These are phyloP conservation scores for Sebastes elongatus DNA, from an alignment of 2,797 vertebrate genomes.

Conservation along the genomic window DNA sequence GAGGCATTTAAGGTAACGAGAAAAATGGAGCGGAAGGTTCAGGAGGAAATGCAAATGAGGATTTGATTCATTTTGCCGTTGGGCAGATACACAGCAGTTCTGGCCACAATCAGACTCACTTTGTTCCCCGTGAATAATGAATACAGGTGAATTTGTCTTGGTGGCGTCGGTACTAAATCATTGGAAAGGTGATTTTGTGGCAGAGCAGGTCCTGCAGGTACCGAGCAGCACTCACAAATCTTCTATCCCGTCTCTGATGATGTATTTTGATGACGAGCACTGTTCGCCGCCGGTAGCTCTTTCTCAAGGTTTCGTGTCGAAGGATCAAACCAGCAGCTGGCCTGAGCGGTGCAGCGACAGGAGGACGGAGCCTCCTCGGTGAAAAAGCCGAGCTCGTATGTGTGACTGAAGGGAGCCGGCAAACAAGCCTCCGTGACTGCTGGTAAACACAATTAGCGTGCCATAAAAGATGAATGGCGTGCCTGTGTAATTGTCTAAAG, in stretches of 20 bases:
- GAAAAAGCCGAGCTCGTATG: background rate
- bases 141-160: background rate
- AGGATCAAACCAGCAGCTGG: conserved; percentile 32
- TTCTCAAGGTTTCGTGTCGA: background rate
- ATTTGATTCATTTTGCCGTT: background rate
- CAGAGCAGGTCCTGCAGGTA: background rate
- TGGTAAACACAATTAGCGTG: conserved; percentile 63
- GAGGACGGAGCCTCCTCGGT: background rate
- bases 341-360: conserved; percentile 2
- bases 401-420: conserved; percentile 18
- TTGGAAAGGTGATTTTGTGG: background rate
- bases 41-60: background rate
- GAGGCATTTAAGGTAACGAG: background rate
- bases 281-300: background rate
- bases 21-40: background rate
- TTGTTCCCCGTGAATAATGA: background rate
- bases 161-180: background rate
- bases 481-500: conserved; percentile 57
- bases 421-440: conserved; percentile 29
- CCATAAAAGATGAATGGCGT: conserved; percentile 48
- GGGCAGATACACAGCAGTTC: background rate
- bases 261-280: background rate
- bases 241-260: background rate
- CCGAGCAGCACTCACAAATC: background rate
- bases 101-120: background rate